Base-by-base conservation (phyloP, 2,888 invertebrate genomes). In the Eupithecia subfuscata region DNA sequence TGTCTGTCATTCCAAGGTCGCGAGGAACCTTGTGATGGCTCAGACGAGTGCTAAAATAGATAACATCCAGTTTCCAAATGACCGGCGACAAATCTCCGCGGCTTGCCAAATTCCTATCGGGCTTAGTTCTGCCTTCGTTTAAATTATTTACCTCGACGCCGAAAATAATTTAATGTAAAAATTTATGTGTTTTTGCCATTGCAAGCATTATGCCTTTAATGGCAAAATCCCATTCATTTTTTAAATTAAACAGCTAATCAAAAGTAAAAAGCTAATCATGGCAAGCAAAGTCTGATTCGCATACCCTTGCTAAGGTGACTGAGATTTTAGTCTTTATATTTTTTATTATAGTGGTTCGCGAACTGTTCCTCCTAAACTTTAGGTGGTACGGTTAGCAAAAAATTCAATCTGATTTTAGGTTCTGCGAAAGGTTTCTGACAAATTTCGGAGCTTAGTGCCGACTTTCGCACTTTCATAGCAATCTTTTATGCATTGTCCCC, bases 31-130 rank as follows among this genome's bases (percentile, higher is more conserved):
- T 60, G 70, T 70, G 48, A 63, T 22, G 40, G 16, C 65, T 40
- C n/a, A 37, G 37, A 69, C 63, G 40, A 71, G 45, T 74, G 69
- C 78, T 74, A 64, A 79, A 81, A 81, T 81, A 81, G 75, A 79
- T 70, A 74, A 78, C 65, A 86, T 88, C 87, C 87, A 87, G 86
- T 87, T 87, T 88, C 86, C 82, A 84, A 84, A 87, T 83, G 85
- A 88, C 86, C 85, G 84, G 82, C 78, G 81, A 82, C 82, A 73
- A 69, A 69, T 74, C 67, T 70, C 70, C 81, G 77, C 48, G 73
- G 80, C 75, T 89, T 91, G 91, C 91, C 91, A 91, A 91, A 88
- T 87, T 82, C 82, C 82, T 79, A 71, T 71, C 76, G 79, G 76
- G 80, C 69, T 48, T 60, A 7, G 84, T 82, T 80, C 83, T 67